Conservation (phyloP, 2,888 invertebrate species). For the Anoncus sp. region DNA sequence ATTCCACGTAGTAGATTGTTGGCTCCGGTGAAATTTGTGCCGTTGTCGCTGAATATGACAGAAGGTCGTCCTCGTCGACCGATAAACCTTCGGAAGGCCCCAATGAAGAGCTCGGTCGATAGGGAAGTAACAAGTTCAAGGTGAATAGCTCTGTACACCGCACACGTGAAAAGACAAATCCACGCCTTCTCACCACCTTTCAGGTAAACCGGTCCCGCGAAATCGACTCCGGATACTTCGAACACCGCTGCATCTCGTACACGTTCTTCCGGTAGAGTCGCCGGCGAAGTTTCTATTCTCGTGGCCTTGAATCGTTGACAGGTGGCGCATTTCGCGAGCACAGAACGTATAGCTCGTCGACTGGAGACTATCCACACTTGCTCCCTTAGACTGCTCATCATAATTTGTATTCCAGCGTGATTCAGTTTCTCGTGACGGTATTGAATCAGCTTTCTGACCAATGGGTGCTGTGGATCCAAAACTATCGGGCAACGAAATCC, state of each 20-base stretch:
- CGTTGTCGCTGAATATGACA: conserved; percentile 57
- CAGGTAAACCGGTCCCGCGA: conserved; percentile 77
- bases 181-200: conserved; percentile 70
- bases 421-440: conserved; percentile 51
- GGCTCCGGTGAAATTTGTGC: conserved; percentile 56
- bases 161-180: conserved; percentile 79
- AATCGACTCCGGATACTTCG: conserved; percentile 72
- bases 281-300: conserved; percentile 20
- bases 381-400: conserved; percentile 54
- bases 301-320: conserved; percentile 47
- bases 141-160: conserved; percentile 78
- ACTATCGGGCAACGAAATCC: too few species aligned
- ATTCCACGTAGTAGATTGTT: conserved; percentile 36
- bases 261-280: conserved; percentile 51
- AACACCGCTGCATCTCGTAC: conserved; percentile 58
- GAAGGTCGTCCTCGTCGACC: conserved; percentile 55
- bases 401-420: conserved; percentile 59
- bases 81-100: conserved; percentile 62
- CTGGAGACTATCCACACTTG: conserved; percentile 56
- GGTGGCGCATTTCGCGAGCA: conserved; percentile 43
- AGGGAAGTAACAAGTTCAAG: conserved; percentile 76
- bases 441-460: conserved; percentile 65
- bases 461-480: conserved; percentile 65
- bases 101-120: conserved; percentile 73
- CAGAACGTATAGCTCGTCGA: conserved; percentile 33